A percentile compares a stretch with the other conserved stretches of the same genome.
Conservation (phyloP, 2,888 invertebrate genomes). For the Miltochrista miniata region DNA sequence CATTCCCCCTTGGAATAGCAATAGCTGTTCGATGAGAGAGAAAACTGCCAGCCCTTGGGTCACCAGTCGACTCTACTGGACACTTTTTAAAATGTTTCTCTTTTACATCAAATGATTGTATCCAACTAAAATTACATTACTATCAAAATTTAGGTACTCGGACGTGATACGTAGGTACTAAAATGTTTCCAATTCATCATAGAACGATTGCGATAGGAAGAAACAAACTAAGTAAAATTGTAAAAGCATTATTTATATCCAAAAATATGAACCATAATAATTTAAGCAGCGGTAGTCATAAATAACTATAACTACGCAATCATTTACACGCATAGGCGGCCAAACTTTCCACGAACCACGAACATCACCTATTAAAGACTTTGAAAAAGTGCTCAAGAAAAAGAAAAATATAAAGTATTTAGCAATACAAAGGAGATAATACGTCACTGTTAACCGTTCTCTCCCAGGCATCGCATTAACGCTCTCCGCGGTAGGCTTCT, state of each 20-base stretch:
- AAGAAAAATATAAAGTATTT: neutral
- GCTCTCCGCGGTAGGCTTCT: slow-evolving; percentile 10
- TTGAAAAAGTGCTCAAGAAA: neutral
- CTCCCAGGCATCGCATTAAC: slow-evolving; percentile 4
- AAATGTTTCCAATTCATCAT: too few relatives aligned
- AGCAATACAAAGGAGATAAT: slow-evolving; percentile 10
- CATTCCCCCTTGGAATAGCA: too few relatives aligned
- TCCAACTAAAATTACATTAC: too few relatives aligned
- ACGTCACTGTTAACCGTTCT: slow-evolving; percentile 5
- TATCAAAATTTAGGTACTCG: too few relatives aligned
- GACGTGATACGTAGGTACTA: too few relatives aligned
- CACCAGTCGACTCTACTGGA: too few relatives aligned
- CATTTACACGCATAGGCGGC: neutral
- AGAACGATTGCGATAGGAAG: too few relatives aligned
- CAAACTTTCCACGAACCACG: neutral
- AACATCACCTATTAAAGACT: neutral
- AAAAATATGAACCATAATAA: neutral
- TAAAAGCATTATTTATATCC: neutral
- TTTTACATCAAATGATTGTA: too few relatives aligned
- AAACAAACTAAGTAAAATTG: too few relatives aligned
- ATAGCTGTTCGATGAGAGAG: too few relatives aligned
- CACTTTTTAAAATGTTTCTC: too few relatives aligned
- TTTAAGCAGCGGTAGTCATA: neutral
- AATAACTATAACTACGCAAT: neutral
- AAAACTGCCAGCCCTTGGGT: too few relatives aligned